These are phyloP conservation scores for Baronia brevicornis DNA, from an alignment of 2,888 invertebrate genomes.

Conservation along the genomic window DNA sequence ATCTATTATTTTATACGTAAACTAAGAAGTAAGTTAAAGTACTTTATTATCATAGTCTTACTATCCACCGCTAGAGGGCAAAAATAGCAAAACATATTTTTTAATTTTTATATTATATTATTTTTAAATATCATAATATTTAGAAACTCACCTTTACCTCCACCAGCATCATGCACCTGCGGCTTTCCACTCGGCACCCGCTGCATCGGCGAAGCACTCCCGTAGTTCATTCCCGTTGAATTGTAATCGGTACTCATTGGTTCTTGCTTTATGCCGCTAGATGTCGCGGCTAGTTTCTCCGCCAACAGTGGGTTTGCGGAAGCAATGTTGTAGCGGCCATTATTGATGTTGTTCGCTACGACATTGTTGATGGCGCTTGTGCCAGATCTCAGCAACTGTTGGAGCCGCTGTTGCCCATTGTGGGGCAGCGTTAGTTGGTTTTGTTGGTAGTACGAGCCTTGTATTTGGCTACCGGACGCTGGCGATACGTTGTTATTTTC, in stretches of 20 bases:
- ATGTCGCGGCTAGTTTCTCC: constrained; percentile 87
- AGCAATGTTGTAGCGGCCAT: constrained; percentile 84
- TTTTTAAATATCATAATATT: constrained; percentile 1
- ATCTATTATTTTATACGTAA: constrained; percentile 33
- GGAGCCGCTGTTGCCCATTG: constrained; percentile 62
- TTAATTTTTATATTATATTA: constrained; percentile 1
- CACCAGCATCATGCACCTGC: constrained; percentile 69
- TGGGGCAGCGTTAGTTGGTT: constrained; percentile 53
- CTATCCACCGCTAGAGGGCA: constrained; percentile 32
- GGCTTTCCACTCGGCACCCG: constrained; percentile 71
- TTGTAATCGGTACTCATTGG: constrained; percentile 68
- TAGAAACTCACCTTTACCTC: constrained; percentile 70
- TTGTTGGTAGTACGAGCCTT: constrained; percentile 60
- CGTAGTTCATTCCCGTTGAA: constrained; percentile 69
- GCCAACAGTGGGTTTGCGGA: constrained; percentile 91
- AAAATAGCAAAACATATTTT: constrained; percentile 11
- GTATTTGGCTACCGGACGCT: constrained; percentile 56
- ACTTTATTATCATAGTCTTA: constrained; percentile 18
- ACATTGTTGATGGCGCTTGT: constrained; percentile 65
- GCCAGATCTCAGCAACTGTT: constrained; percentile 62
- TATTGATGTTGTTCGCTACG: constrained; percentile 64
- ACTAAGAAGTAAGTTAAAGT: background rate
- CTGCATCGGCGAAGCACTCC: constrained; percentile 68
- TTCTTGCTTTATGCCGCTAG: constrained; percentile 75
- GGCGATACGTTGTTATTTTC: constrained; percentile 69